Base-by-base conservation (phyloP, 2,888 invertebrate genomes). In the Podabrus alpinus region DNA sequence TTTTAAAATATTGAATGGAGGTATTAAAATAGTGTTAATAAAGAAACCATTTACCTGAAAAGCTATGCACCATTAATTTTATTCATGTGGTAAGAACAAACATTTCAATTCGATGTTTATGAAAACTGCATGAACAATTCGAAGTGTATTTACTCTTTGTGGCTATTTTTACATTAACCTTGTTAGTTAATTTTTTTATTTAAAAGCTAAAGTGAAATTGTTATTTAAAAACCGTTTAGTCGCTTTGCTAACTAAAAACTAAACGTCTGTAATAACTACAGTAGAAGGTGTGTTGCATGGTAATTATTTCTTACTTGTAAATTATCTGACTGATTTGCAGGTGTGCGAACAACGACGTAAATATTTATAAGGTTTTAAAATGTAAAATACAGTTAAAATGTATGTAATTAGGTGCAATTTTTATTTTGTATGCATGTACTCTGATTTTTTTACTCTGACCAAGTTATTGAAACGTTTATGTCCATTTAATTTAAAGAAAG, bases 241-340 rank as follows among this genome's bases (percentile, higher is more conserved):
- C n/a, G 45, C n/a, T 45, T 45, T 45, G 45, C 2, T n/a, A 45
- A 45, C 45, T 45, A n/a, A 45, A 45, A 45, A 45, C 45, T 45
- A 45, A 45, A 45, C 45, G 45, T 16, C 17, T 16, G 61, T 61
- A 61, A 61, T 19, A 61, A 13, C 16, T 61, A 19, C 45, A n/a
- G 7, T 45, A n/a, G 19, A 64, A 64, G 62, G 62, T 64, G 62
- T 64, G 62, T 21, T 64, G 9, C 19, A 64, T 64, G 17, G n/a
- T 64, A 64, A 64, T 64, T 64, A 21, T 64, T 64, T 64, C 62
- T 64, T 64, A 64, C 62, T 64, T 64, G 19, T 19, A 64, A 64
- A 64, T 21, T 13, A 64, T 64, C n/a, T 19, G 17, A 19, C 21
- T 16, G 62, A 16, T 17, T 16, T 61, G 61, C 62, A 64, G 62